A percentile compares a stretch with the other conserved stretches of the same genome.
These are phyloP conservation scores for Prolemur simus DNA, from an alignment of 2,113 vertebrate genomes.

Conservation along the genomic window DNA sequence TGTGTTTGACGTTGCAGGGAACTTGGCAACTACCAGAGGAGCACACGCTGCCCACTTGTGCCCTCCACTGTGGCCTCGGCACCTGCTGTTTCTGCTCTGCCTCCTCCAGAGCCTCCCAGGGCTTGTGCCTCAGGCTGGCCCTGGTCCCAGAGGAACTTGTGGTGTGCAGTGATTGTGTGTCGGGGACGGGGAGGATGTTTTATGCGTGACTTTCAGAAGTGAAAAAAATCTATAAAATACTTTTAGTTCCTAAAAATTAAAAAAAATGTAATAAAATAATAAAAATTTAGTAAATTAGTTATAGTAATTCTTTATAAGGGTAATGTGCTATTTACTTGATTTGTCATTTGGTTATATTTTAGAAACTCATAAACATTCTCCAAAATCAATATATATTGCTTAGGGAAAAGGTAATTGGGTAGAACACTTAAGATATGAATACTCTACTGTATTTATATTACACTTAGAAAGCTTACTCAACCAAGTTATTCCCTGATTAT, in stretches of 20 bases:
- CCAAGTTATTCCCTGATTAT: neutral
- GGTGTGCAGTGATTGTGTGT: neutral
- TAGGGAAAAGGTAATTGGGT: neutral
- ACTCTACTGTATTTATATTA: neutral
- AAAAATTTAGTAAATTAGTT: neutral
- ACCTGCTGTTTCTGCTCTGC: neutral
- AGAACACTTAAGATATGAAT: neutral
- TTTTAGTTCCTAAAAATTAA: neutral
- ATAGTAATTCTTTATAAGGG: neutral
- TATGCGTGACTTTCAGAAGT: neutral
- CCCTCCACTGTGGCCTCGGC: neutral
- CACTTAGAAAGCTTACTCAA: neutral
- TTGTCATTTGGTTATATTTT: constrained; percentile 17
- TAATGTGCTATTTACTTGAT: neutral
- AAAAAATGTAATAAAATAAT: neutral
- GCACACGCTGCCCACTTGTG: neutral
- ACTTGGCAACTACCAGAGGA: neutral
- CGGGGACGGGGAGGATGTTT: accelerated
- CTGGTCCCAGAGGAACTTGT: neutral
- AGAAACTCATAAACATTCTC: constrained; percentile 42
- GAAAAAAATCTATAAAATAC: neutral
- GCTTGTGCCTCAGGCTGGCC: neutral
- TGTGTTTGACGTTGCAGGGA: neutral
- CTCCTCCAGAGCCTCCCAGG: neutral
- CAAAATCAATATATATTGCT: neutral